Base-by-base conservation (phyloP, 2,888 invertebrate species). In the Aquatica leii region DNA sequence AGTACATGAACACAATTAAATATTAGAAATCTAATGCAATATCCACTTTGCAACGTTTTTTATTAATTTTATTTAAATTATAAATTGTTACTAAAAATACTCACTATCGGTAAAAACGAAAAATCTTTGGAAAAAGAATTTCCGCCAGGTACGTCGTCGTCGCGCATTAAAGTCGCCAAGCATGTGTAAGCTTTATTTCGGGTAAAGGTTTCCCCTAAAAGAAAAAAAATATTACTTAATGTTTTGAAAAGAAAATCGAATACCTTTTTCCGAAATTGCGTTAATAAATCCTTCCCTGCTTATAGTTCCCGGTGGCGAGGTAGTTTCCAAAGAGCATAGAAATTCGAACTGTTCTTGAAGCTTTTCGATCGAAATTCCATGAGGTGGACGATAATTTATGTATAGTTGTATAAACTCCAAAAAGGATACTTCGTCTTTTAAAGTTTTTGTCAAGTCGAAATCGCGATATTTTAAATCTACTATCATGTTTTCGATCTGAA, bases 361-460 rank as follows among this genome's bases (percentile, higher is more conserved):
- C 34, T 81, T 78, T 21, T 75, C 76, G 60, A 79, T 76, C 14
- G 79, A 82, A 66, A 87, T 83, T 0, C 87, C 86, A 70, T 85
- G 83, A 0, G 84, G 86, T 0, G 89, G 89, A 66, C 87, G 84
- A 74, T 90, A 88, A 77, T 90, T 90, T 49, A 90, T 74, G 72
- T 87, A 90, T 12, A 90, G 77, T 73, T 85, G 86, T 0, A 90
- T 86, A 66, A 88, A 87, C 65, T 89, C 88, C 17, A 86, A 86
- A 70, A 92, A 90, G 57, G 86, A 85, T 18, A 92, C 84, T 69
- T 87, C 84, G 67, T 87, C 85, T 0, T 84, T 71, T 3, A 75
- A 56, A 41, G 80, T 69, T 1, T 83, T 77, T 72, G 84, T 78
- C 69, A 80, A 74, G 49, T 84, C 79, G 79, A 84, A 83, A 78